Percentiles rank a stretch among this genome's conserved stretches.
Evolutionary conservation across 2,888 invertebrate species (phyloP).

Genomic region (Phaonia tiefii): DNA sequence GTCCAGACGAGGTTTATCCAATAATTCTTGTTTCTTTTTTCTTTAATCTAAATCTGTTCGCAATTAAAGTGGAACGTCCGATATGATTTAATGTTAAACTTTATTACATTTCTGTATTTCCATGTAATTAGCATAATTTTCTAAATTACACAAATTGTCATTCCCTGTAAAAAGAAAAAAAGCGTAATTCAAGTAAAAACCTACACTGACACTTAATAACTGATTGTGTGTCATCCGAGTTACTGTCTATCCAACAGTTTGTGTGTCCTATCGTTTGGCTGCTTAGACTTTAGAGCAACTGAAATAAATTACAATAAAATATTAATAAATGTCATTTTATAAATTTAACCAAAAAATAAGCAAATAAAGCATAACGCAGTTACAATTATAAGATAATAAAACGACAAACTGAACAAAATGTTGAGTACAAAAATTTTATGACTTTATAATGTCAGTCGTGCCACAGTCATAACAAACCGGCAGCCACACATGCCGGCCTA

Average conservation of each 20-base stretch:
- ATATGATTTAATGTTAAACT: too few species aligned
- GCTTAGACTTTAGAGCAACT: conserved; percentile 39
- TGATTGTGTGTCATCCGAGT: neutral
- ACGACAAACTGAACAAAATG: too few species aligned
- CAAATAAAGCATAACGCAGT: conserved; percentile 43
- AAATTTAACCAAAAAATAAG: conserved; percentile 44
- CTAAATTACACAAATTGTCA: too few species aligned
- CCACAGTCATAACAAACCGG: conserved; percentile 4
- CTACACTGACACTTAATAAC: too few species aligned
- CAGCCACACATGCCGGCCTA: too few species aligned
- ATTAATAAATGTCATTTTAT: conserved; percentile 63
- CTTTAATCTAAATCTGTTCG: too few species aligned
- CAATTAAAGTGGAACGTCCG: too few species aligned
- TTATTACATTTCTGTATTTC: too few species aligned
- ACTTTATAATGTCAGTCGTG: conserved; percentile 55
- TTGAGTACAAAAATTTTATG: too few species aligned
- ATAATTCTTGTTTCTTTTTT: too few species aligned
- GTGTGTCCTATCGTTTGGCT: conserved; percentile 9
- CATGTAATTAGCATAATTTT: too few species aligned
- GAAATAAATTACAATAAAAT: conserved; percentile 65
- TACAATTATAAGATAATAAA: conserved; percentile 56
- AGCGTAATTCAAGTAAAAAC: neutral
- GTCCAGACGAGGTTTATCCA: too few species aligned
- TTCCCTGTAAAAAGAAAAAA: neutral
- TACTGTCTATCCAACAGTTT: neutral